These are phyloP conservation scores for Pseudoips prasinana DNA, from an alignment of 2,888 invertebrate genomes.

Conservation along the genomic window DNA sequence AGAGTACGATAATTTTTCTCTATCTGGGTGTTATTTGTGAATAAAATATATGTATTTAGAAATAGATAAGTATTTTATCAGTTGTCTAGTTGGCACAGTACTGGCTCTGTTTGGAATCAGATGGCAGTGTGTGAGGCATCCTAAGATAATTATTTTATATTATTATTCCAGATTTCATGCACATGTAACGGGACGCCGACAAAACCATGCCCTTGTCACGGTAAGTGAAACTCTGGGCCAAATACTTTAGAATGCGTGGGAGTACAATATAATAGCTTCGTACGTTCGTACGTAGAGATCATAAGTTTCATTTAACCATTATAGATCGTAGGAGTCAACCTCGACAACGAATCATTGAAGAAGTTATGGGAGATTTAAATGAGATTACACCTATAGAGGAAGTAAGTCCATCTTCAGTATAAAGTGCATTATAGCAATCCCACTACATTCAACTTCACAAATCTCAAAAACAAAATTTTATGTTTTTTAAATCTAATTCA, in stretches of 20 bases:
- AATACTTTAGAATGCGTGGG: constrained; percentile 44
- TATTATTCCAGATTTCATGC: constrained; percentile 42
- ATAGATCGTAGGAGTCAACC: constrained; percentile 54
- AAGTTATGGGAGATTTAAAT: constrained; percentile 58
- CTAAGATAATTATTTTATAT: too few relatives aligned
- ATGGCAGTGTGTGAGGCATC: too few relatives aligned
- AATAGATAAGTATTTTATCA: too few relatives aligned
- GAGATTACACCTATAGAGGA: constrained; percentile 50
- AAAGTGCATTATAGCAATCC: too few relatives aligned
- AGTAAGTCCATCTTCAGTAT: constrained; percentile 44
- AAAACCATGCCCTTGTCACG: constrained; percentile 39
- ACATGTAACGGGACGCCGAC: constrained; percentile 28
- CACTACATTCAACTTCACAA: too few relatives aligned
- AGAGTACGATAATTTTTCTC: too few relatives aligned
- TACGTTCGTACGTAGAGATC: constrained; percentile 10
- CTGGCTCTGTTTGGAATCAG: too few relatives aligned
- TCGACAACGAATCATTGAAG: constrained; percentile 56
- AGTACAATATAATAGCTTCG: constrained; percentile 45
- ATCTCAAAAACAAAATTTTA: too few relatives aligned
- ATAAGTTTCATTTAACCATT: constrained; percentile 44
- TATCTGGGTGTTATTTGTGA: too few relatives aligned
- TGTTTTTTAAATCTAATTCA: too few relatives aligned
- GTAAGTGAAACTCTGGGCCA: constrained; percentile 34
- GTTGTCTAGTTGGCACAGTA: too few relatives aligned
- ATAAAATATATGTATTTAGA: too few relatives aligned